Base-by-base conservation (phyloP, 2,888 invertebrate species). In the Agrochola lota region DNA sequence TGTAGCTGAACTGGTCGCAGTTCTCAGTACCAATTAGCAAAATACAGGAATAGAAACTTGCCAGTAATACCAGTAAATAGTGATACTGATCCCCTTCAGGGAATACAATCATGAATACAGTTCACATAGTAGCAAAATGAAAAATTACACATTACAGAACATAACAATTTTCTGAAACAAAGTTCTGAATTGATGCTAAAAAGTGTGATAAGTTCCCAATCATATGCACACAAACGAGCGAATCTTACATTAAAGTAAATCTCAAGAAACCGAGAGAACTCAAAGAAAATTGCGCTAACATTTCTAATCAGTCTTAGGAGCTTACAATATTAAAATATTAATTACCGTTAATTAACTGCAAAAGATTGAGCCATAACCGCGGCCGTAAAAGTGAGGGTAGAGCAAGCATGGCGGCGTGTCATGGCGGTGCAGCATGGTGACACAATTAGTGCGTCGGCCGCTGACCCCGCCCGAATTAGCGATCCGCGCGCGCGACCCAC, bases 391-490 rank as follows among this genome's bases (percentile, higher is more conserved):
- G 68, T 77, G 77, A 67, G 81, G 81, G 74, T 73, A 70, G 70
- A 40, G 8, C 71, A 17, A 64, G 64, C 59, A 46, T 43, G 73
- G 81, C 52, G 68, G 77, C 68, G 63, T 52, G 78, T 49, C 74
- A 68, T 75, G 84, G 85, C 73, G 78, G 72, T 84, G 88, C 83
- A 83, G 87, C 81, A 86, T 81, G 90, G 91, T 91, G 94, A 93
- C 93, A 93, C 93, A 90, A 91, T 92, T 92, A 91, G 90, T 88
- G 87, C 87, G 87, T 84, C 89, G 91, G 92, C 82, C 91, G 92
- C 89, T 90, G 94, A 95, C 95, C 95, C 95, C 94, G 93, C 91
- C 95, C 91, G 94, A 95, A 93, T 95, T 95, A 95, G 95, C 93
- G 92, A 88, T 88, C 90, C 92, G 81, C 80, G 78, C 89, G 91